phyloP scores from a whole-genome alignment of 2,113 vertebrate genomes.

The Leptobrachium ailaonicum region DNA sequence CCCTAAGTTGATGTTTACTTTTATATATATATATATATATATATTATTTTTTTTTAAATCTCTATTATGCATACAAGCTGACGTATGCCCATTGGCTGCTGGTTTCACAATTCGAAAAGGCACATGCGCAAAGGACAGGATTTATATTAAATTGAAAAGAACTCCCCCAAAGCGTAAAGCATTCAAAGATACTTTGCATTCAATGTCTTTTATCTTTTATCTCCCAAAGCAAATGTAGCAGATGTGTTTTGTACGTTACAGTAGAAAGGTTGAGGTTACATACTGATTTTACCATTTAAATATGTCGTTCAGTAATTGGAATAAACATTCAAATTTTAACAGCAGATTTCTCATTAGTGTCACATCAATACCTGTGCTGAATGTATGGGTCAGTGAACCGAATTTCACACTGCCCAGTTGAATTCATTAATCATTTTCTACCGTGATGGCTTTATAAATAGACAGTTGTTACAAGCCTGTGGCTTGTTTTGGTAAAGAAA shows the following conservation, averaged over 20 bases:
- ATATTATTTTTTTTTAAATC: too few relatives aligned
- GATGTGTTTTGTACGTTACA: conserved; percentile 53
- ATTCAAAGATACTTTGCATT: conserved; percentile 3
- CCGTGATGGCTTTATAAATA: conserved; percentile 69
- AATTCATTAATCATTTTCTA: conserved; percentile 84
- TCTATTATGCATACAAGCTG: too few relatives aligned
- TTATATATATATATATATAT: not conserved
- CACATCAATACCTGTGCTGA: conserved; percentile 80
- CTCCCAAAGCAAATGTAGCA: conserved; percentile 19
- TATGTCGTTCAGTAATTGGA: conserved; percentile 80
- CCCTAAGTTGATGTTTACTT: not conserved
- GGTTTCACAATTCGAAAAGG: too few relatives aligned
- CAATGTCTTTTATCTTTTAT: conserved; percentile 6
- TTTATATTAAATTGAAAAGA: too few relatives aligned
- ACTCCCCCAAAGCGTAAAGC: too few relatives aligned
- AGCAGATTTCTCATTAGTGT: conserved; percentile 85
- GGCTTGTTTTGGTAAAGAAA: conserved; percentile 57
- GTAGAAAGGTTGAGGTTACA: conserved; percentile 71
- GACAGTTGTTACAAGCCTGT: conserved; percentile 76
- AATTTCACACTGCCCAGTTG: conserved; percentile 76
- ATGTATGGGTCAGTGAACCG: conserved; percentile 77
- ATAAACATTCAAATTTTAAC: conserved; percentile 81
- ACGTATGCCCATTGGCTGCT: too few relatives aligned
- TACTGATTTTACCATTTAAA: conserved; percentile 71
- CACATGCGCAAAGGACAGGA: too few relatives aligned